A percentile compares a stretch with the other conserved stretches of the same genome.
Evolutionary conservation across 1,140 invertebrate genomes (phyloP).

Genomic region (Drosophila lacteicornis): DNA sequence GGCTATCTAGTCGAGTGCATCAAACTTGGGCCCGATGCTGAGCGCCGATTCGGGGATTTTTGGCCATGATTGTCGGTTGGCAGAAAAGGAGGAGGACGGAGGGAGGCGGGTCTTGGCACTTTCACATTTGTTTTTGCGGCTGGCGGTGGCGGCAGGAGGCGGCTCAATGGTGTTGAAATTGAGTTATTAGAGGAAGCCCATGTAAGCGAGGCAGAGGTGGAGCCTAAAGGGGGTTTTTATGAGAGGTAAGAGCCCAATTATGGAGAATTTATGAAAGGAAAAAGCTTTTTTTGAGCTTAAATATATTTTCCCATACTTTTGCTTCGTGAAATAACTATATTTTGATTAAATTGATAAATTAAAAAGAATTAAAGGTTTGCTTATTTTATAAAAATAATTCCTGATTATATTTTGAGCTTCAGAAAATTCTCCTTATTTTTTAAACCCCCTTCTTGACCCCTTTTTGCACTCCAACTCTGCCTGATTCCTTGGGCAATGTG

Average conservation of each 20-base stretch:
- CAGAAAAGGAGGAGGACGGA: background rate
- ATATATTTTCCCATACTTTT: too few relatives aligned
- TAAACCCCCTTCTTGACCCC: background rate
- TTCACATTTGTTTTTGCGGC: conserved; percentile 51
- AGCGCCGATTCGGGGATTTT: conserved; percentile 53
- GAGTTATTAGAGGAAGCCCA: conserved; percentile 58
- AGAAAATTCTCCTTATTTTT: background rate
- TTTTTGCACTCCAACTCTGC: background rate
- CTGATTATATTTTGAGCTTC: too few relatives aligned
- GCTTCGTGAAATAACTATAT: too few relatives aligned
- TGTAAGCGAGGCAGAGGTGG: conserved; percentile 14
- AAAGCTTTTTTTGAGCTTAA: too few relatives aligned
- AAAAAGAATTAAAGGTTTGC: too few relatives aligned
- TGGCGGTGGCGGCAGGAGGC: conserved; percentile 8
- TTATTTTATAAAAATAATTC: too few relatives aligned
- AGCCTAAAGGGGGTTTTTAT: background rate
- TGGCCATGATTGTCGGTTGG: conserved; percentile 41
- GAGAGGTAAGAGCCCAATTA: background rate
- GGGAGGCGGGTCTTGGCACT: conserved; percentile 36
- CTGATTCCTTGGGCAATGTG: conserved; percentile 26
- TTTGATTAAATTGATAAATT: background rate
- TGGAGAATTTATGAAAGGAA: rapidly evolving
- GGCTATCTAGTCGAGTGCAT: conserved; percentile 56
- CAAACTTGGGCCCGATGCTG: conserved; percentile 40
- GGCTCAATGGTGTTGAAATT: conserved; percentile 54